Percentiles rank a stretch among this genome's conserved stretches.
phyloP scores from a whole-genome alignment of 2,888 invertebrate genomes.

The Agapostemon virescens region DNA sequence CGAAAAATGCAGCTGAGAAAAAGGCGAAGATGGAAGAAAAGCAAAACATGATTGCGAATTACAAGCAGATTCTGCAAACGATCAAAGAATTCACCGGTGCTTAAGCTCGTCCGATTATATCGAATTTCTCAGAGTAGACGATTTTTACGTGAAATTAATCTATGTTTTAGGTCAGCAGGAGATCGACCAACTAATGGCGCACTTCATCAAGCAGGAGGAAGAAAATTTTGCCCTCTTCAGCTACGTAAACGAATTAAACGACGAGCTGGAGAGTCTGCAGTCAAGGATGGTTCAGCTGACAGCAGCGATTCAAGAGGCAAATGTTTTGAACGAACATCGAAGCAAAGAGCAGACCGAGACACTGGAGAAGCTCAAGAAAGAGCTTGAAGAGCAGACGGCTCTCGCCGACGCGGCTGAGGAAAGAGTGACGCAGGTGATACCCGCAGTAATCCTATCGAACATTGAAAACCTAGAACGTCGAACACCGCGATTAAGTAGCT shows the following conservation, averaged over 20 bases:
- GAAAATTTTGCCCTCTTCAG: conserved; percentile 95
- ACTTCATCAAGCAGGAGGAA: conserved; percentile 92
- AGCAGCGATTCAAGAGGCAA: conserved; percentile 85
- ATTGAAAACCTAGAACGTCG: conserved; percentile 16
- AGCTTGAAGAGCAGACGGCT: conserved; percentile 81
- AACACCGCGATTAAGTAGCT: conserved; percentile 1
- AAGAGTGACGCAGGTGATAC: conserved; percentile 74
- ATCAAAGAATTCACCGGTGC: conserved; percentile 83
- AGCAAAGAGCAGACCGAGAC: conserved; percentile 84
- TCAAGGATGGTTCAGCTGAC: conserved; percentile 85
- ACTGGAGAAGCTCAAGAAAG: conserved; percentile 82
- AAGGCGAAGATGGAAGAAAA: conserved; percentile 86
- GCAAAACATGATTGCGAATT: conserved; percentile 87
- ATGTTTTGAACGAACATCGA: conserved; percentile 83
- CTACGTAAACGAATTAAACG: conserved; percentile 94
- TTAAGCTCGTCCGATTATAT: neutral
- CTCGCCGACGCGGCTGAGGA: conserved; percentile 78
- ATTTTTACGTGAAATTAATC: neutral
- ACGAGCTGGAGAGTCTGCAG: conserved; percentile 88
- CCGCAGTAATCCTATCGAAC: conserved; percentile 17
- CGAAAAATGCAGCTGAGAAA: conserved; percentile 87
- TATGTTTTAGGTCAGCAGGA: conserved; percentile 82
- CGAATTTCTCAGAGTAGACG: neutral
- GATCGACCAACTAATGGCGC: conserved; percentile 85
- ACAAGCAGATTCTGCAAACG: conserved; percentile 88